Base-by-base conservation (phyloP, 2,888 invertebrate genomes). In the Blomia tropicalis region DNA sequence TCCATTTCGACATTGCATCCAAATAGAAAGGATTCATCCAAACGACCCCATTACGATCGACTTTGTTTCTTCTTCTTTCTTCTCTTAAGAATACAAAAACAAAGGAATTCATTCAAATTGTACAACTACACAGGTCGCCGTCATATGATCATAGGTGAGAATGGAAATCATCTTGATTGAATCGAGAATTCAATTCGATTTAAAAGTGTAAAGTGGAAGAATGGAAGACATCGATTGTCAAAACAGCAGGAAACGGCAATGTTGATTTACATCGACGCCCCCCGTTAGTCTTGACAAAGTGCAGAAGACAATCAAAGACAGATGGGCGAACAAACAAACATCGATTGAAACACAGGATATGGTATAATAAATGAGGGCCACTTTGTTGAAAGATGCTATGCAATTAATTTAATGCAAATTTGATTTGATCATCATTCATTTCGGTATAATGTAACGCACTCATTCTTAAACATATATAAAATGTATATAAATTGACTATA, bases 311-410 rank as follows among this genome's bases (percentile, higher is more conserved):
- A 41, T 41, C 41, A 22, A 47, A 47, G 51, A 7, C 36, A 36
- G 51, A 47, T n/a, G n/a, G 51, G 51, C 51, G 51, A 47, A 47
- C 51, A 47, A 47, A 47, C 51, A 47, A 47, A 47, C 51, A 47
- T 7, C 36, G 7, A 36, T 11, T 17, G 7, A 36, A 36, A 7
- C 36, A 36, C 7, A 7, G 36, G 17, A 36, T 11, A 17, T 11
- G 36, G 17, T 36, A 36, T 17, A 7, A 36, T 11, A 7, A 36
- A 36, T 36, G 17, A 36, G 17, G 36, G n/a, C n/a, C n/a, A n/a
- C n/a, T n/a, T n/a, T n/a, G n/a, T n/a, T n/a, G n/a, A n/a, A n/a
- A n/a, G n/a, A n/a, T n/a, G n/a, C n/a, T n/a, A n/a, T n/a, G n/a
- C n/a, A n/a, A n/a, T n/a, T n/a, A n/a, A n/a, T n/a, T n/a, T n/a